Conservation (phyloP, 2,113 vertebrate genomes). For the Stictonetta naevosa region DNA sequence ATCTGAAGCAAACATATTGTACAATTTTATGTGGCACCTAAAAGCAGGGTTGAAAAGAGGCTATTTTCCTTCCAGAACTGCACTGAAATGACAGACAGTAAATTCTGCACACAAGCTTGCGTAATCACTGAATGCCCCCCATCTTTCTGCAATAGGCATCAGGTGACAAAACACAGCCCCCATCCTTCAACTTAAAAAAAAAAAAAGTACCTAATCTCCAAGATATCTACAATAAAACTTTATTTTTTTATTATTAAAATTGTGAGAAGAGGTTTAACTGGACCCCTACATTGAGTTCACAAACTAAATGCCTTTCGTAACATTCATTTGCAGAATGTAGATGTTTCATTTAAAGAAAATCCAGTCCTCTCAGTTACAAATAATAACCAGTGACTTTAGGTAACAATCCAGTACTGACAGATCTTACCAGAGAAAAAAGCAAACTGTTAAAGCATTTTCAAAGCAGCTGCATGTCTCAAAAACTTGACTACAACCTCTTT, state of each 20-base stretch:
- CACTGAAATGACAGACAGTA: not conserved
- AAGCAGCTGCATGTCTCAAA: not conserved
- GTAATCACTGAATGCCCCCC: not conserved
- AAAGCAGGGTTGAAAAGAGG: not conserved
- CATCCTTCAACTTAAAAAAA: not conserved
- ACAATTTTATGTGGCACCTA: conserved; percentile 40
- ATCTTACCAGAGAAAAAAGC: not conserved
- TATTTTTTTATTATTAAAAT: not conserved
- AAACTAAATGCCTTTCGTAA: not conserved
- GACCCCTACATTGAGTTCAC: not conserved
- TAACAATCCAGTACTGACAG: not conserved
- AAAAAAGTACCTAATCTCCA: not conserved
- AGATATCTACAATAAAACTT: not conserved
- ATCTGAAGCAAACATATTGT: conserved; percentile 48
- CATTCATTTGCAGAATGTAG: not conserved
- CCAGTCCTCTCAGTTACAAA: not conserved
- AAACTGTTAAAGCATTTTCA: not conserved
- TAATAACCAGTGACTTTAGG: not conserved
- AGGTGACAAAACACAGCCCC: conserved; percentile 10
- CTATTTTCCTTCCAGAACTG: accelerated
- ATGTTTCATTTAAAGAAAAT: not conserved
- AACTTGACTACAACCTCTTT: not conserved
- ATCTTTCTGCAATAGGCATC: not conserved
- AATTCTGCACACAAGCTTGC: not conserved
- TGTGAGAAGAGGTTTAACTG: not conserved